phyloP scores from a whole-genome alignment of 2,797 vertebrate genomes.

The Uromys caudimaculatus region DNA sequence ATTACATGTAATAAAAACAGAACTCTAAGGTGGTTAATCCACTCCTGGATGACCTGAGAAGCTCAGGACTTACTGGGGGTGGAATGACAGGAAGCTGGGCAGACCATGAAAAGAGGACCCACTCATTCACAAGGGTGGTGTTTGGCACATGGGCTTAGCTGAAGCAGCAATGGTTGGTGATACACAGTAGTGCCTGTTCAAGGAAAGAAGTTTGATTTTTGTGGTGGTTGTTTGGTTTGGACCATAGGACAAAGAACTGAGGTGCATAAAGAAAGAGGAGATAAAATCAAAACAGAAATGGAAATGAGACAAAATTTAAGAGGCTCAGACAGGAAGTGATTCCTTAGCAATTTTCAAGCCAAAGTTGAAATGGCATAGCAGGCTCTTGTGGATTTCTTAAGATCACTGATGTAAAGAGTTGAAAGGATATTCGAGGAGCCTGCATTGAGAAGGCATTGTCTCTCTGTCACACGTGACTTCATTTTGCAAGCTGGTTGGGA shows the following conservation, averaged over 20 bases:
- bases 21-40: neutral
- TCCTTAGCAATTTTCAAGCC: neutral
- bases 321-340: neutral
- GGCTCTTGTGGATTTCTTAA: conserved; percentile 4
- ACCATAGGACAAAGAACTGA: no score
- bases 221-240: neutral
- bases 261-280: neutral
- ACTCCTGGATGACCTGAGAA: neutral
- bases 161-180: neutral
- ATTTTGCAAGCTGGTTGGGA: neutral
- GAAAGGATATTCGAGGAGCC: neutral
- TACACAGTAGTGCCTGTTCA: neutral
- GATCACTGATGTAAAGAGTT: neutral
- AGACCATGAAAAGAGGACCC: neutral
- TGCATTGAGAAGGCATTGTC: neutral
- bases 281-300: conserved; percentile 10
- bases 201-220: neutral
- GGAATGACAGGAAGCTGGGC: accelerated
- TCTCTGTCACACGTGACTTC: neutral
- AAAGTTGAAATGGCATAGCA: neutral
- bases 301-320: conserved; percentile 30
- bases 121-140: neutral
- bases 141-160: neutral
- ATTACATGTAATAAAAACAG: neutral
- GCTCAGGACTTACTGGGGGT: neutral